A percentile compares a stretch with the other conserved stretches of the same genome.
Evolutionary conservation across 1,140 invertebrate genomes (phyloP).

Genomic region (Drosophila paulistorum): DNA sequence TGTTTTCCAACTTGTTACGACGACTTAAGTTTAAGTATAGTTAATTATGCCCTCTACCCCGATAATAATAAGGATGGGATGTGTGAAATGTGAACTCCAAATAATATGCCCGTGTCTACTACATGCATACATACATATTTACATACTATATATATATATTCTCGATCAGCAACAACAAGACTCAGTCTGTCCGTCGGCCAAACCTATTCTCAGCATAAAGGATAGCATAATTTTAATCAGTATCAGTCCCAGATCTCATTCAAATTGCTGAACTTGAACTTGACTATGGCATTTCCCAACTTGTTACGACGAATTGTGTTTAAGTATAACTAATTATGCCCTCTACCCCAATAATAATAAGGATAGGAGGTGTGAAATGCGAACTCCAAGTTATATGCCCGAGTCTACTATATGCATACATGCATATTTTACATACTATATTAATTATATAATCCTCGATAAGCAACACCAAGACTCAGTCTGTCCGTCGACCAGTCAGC

Average conservation of each 20-base stretch:
- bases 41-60: constrained; percentile 15
- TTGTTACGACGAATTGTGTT: constrained; percentile 52
- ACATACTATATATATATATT: neutral
- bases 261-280: no score
- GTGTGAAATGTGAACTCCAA: neutral
- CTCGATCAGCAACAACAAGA: neutral
- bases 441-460: neutral
- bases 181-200: neutral
- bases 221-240: neutral
- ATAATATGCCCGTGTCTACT: neutral
- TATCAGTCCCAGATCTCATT: no score
- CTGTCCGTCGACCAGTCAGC: neutral
- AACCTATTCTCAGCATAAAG: neutral
- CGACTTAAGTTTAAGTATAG: constrained; percentile 57
- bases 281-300: neutral
- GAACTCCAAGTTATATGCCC: neutral
- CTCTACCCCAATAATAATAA: constrained; percentile 1
- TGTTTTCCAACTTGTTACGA: constrained; percentile 68
- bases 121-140: neutral
- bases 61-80: constrained; percentile 14
- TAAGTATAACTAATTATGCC: constrained; percentile 43
- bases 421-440: neutral
- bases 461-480: neutral
- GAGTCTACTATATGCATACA: neutral
- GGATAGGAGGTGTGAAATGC: constrained; percentile 1